A percentile compares a stretch with the other conserved stretches of the same genome.
These are phyloP conservation scores for Anodontia alba DNA, from an alignment of 2,888 invertebrate genomes.

Conservation along the genomic window DNA sequence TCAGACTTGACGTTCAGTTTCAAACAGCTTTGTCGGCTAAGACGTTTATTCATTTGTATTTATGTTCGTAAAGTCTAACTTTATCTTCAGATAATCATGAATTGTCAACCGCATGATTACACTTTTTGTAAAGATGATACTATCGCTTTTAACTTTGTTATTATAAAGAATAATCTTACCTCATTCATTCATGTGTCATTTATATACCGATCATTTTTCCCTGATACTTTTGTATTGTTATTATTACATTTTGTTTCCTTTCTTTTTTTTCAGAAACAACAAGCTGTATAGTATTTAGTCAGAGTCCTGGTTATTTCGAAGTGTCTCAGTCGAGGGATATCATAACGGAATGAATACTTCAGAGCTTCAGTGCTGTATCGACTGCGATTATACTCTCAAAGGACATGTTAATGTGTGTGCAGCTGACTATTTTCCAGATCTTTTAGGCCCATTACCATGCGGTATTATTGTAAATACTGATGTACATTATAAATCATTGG, in stretches of 20 bases:
- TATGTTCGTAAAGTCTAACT: not conserved
- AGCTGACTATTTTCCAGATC: not conserved
- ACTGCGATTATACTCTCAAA: not conserved
- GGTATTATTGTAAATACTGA: not conserved
- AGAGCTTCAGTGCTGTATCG: conserved; percentile 17
- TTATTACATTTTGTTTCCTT: not conserved
- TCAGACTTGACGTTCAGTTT: conserved; percentile 37
- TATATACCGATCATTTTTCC: no score
- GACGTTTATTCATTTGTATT: not conserved
- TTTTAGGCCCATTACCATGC: not conserved
- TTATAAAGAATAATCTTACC: no score
- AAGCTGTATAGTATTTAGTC: not conserved
- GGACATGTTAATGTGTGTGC: not conserved
- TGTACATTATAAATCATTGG: not conserved
- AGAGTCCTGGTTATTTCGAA: conserved; percentile 18
- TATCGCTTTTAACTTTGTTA: no score
- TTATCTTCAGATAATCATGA: not conserved
- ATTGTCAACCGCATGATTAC: not conserved
- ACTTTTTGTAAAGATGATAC: not conserved
- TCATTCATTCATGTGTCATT: no score
- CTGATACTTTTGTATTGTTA: no score
- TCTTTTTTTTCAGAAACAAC: not conserved
- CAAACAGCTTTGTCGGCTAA: conserved; percentile 15
- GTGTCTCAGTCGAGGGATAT: conserved; percentile 25
- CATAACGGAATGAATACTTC: conserved; percentile 31